These are phyloP conservation scores for Drosophila mercatorum DNA, from an alignment of 2,888 invertebrate genomes.

Conservation along the genomic window DNA sequence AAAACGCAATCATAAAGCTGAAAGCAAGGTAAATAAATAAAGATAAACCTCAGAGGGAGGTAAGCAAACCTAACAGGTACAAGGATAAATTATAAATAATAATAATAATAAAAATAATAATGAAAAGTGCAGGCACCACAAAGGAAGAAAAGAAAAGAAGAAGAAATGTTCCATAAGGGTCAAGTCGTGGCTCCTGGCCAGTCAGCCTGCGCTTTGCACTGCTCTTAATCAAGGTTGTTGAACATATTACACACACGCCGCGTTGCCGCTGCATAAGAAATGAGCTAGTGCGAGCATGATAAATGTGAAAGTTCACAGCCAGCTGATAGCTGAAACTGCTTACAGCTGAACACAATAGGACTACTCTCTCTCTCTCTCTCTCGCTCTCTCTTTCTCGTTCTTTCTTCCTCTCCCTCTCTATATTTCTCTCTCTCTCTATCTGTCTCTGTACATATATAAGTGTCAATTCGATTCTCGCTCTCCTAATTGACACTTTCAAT, in stretches of 20 bases:
- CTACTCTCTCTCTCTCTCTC: not conserved
- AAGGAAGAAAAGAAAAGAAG: not conserved
- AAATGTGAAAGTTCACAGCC: constrained; percentile 71
- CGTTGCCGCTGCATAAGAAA: constrained; percentile 19
- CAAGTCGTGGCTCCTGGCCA: constrained; percentile 19
- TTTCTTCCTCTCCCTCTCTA: too few species aligned
- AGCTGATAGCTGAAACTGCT: constrained; percentile 6
- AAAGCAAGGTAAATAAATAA: constrained; percentile 30
- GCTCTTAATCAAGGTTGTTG: constrained; percentile 43
- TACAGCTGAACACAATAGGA: not conserved
- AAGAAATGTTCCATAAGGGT: constrained; percentile 10
- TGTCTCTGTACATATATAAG: not conserved
- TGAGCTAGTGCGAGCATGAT: constrained; percentile 20
- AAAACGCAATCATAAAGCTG: constrained; percentile 30
- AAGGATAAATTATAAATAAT: constrained; percentile 57
- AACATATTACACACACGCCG: constrained; percentile 42
- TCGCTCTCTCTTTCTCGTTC: too few species aligned
- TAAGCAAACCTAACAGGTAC: constrained; percentile 46
- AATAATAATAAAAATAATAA: constrained; percentile 44
- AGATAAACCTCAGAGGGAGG: constrained; percentile 24
- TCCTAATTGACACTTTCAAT: constrained; percentile 64
- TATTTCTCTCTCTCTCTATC: too few species aligned
- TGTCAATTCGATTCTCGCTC: not conserved
- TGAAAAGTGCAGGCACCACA: constrained; percentile 25
- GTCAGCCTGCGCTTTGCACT: not conserved